Percentiles rank a stretch among this genome's conserved stretches.
phyloP scores from a whole-genome alignment of 2,113 vertebrate species.

The Eonycteris spelaea region DNA sequence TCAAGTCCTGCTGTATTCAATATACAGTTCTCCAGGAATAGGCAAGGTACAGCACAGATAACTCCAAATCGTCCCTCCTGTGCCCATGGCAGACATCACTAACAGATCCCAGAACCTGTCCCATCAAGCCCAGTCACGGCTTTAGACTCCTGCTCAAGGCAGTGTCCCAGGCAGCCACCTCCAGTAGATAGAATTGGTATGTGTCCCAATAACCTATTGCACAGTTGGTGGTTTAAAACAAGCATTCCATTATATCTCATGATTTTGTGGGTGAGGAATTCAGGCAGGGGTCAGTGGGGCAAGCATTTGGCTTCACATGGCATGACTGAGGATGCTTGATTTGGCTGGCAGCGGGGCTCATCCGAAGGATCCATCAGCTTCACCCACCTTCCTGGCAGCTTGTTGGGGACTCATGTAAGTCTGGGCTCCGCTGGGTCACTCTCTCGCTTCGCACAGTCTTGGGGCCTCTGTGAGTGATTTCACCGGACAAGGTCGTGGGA shows the following conservation, averaged over 20 bases:
- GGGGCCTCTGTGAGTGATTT: neutral
- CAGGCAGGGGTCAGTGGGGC: neutral
- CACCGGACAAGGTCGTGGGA: neutral
- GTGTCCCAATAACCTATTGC: neutral
- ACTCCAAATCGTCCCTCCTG: neutral
- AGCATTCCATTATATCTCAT: neutral
- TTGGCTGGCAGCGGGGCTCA: neutral
- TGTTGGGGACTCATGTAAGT: neutral
- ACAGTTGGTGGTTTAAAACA: neutral
- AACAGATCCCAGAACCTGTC: neutral
- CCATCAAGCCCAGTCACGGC: neutral
- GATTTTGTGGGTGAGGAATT: slow-evolving; percentile 13
- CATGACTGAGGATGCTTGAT: accelerated
- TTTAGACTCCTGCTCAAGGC: neutral
- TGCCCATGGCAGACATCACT: neutral
- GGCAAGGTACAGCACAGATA: neutral
- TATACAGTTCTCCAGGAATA: neutral
- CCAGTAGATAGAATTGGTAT: neutral
- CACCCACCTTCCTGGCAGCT: neutral
- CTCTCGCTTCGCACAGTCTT: accelerated
- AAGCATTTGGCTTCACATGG: neutral
- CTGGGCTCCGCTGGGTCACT: neutral
- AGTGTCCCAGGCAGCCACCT: neutral
- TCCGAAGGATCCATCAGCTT: neutral
- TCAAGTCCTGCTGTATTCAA: neutral